Conservation (phyloP, 2,888 invertebrate genomes). For the Girardia tigrina region DNA sequence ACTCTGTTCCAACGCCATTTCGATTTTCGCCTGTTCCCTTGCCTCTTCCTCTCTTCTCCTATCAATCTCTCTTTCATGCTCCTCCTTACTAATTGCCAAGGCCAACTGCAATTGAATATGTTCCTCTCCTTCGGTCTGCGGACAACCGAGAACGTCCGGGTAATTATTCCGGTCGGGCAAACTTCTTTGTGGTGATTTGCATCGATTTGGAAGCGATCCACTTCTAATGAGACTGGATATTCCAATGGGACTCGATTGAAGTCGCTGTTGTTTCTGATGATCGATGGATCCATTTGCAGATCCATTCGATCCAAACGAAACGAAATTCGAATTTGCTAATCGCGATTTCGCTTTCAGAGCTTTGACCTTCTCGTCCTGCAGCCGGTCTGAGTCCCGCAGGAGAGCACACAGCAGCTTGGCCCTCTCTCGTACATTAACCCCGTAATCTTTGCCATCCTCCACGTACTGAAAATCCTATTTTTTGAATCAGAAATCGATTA, state of each 20-base stretch:
- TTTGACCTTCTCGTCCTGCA: constrained; percentile 84
- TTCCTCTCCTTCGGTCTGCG: constrained; percentile 63
- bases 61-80: constrained; percentile 88
- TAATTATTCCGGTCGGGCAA: neutral
- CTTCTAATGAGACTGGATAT: neutral
- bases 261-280: neutral
- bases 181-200: constrained; percentile 18
- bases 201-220: constrained; percentile 1
- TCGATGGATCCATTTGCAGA: constrained; percentile 44
- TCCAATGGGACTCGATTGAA: neutral
- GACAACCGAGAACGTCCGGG: neutral
- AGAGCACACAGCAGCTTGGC: constrained; percentile 85
- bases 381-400: constrained; percentile 83
- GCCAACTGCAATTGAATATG: constrained; percentile 93
- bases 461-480: constrained; percentile 71
- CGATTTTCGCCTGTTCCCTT: constrained; percentile 64
- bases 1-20: constrained; percentile 82
- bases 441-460: constrained; percentile 96
- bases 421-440: constrained; percentile 87
- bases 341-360: constrained; percentile 89
- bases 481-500: neutral
- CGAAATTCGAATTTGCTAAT: constrained; percentile 46
- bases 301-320: constrained; percentile 47
- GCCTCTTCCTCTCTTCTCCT: constrained; percentile 66
- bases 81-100: constrained; percentile 91